These are phyloP conservation scores for Miniopterus natalensis DNA, from an alignment of 2,113 vertebrate species.

Conservation along the genomic window DNA sequence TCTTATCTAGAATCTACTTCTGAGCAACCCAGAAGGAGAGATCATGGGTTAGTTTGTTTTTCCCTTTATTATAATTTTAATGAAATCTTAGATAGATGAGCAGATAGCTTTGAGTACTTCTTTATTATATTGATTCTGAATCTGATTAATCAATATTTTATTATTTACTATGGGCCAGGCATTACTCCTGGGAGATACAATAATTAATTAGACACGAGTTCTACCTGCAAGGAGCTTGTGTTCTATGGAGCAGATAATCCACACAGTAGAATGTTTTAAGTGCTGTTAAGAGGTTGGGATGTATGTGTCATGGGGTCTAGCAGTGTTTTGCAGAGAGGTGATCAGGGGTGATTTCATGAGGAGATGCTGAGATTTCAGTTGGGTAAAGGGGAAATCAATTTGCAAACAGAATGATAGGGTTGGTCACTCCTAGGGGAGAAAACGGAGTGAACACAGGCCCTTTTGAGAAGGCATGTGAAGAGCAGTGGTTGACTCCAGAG, in stretches of 20 bases:
- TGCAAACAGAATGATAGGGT: conserved; percentile 22
- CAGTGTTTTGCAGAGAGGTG: background rate
- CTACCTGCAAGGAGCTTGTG: background rate
- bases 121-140: conserved; percentile 26
- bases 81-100: conserved; percentile 11
- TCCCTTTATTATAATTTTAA: conserved; percentile 57
- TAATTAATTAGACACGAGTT: background rate
- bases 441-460: background rate
- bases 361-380: background rate
- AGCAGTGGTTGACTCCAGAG: background rate
- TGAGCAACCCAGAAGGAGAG: conserved; percentile 13
- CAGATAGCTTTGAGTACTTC: background rate
- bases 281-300: background rate
- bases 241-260: background rate
- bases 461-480: background rate
- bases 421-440: background rate
- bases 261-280: background rate
- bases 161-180: background rate
- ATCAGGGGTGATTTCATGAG: background rate
- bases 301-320: background rate
- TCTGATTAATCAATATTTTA: background rate
- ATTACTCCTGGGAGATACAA: background rate
- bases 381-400: background rate
- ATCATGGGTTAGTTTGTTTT: background rate
- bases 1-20: background rate